Base-by-base conservation (phyloP, 2,797 vertebrate genomes). In the Hoplostethus atlanticus region DNA sequence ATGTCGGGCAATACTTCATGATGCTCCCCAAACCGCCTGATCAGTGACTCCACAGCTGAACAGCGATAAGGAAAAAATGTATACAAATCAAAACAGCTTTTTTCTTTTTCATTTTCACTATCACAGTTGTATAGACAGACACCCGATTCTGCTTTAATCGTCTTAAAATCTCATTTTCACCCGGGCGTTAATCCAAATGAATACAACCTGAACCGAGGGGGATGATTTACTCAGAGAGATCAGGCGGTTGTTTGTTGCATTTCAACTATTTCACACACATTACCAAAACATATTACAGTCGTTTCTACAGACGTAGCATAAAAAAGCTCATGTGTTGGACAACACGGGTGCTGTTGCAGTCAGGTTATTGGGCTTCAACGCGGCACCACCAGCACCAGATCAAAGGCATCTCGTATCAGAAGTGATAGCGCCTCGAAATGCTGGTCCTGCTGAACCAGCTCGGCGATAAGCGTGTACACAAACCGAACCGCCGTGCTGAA, bases 351-450 rank as follows among this genome's bases (percentile, higher is more conserved):
- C 52, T 66, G 62, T 5, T 77, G 64, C 48, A 59, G 65, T 76
- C 69, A 72, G 67, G 78, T 70, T 82, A 48, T 21, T 21, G 21
- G 51, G 47, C 83, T 65, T 84, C 74, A 56, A 72, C 64, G 72
- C 67, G 64, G 55, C 7, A 1, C 75, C 62, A 68, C 21, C 61
- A 72, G 68, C 52, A 21, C 73, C 30, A 71, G 84, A 93, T 94
- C 89, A 93, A 93, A 94, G 87, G 67, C 71, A 61, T 74, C 80
- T 70, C 73, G 73, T 84, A 85, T 92, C 88, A 88, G 92, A 87
- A 91, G 92, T 90, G 91, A 89, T 89, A 91, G 91, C 68, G 83
- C 73, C 88, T 69, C 21, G 21, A 79, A 84, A 86, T 54, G 28
- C 63, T 67, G 62, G 62, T 83, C 80, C 69, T 55, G 54, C 77